Evolutionary conservation across 2,797 vertebrate species (phyloP), one percentile per base, ranked within the genome.

Genomic region (Prunella strophiata): DNA sequence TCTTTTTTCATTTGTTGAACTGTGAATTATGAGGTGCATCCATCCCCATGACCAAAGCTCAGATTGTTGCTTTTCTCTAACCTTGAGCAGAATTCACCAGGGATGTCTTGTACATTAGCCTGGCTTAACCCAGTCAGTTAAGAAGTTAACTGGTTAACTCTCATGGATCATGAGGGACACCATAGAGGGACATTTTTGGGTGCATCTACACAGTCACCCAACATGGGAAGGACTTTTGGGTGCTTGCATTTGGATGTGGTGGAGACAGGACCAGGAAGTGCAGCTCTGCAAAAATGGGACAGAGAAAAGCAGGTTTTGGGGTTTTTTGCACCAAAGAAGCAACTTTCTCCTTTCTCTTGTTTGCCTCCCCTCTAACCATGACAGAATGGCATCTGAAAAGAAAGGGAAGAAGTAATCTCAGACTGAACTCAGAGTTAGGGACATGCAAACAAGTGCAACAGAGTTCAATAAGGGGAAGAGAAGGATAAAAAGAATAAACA

Each of bases 221-320:
- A 16, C 52, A 38, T 0, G 0, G 29, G 19, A 32, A 74, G 27
- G 15, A 57, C 14, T 52, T 14, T 2, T 34, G 17, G 4, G 16
- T 54, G 3, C 11, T 88, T 72, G 58, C 34, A 65, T 34, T 51
- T 72, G 15, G 5, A 20, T 52, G 17, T 11, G 11, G 30, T 66
- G 8, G 51, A 81, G 16, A 40, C 29, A 45, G 36, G 17, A 68
- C 10, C 8, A 29, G 23, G 12, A 34, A 66, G 22, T 23, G 47
- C 42, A 81, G 20, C 6, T 75, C 54, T 59, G 25, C 12, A 48
- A 81, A 86, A 88, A 55, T 23, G 13, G 26, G 22, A 34, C 17
- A 59, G 8, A 40, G 43, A 48, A 75, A 66, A 73, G 16, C 11
- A 83, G 13, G 21, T 76, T 38, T n/a, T 25, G n/a, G 9, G 5